phyloP scores from a whole-genome alignment of 2,113 vertebrate genomes.

The Ochotona curzoniae region DNA sequence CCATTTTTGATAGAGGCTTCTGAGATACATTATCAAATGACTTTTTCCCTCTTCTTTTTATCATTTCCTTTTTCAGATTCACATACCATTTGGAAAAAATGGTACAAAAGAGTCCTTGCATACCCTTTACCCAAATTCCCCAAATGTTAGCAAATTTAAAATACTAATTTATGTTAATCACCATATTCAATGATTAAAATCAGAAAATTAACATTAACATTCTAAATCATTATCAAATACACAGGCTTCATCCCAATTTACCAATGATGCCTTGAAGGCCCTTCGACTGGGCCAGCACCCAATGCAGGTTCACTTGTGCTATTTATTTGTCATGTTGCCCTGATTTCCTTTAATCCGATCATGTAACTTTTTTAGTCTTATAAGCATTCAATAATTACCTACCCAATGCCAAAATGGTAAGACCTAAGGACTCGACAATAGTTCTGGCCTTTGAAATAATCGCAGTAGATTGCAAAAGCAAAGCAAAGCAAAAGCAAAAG shows the following conservation, averaged over 20 bases:
- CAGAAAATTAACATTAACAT: conserved; percentile 59
- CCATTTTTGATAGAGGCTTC: conserved; percentile 42
- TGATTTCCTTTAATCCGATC: conserved; percentile 18
- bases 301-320: background rate
- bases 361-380: conserved; percentile 27
- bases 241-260: conserved; percentile 52
- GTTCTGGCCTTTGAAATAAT: background rate
- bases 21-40: conserved; percentile 29
- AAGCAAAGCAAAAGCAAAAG: conserved; percentile 47
- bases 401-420: background rate
- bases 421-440: conserved; percentile 6
- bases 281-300: background rate
- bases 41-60: conserved; percentile 21
- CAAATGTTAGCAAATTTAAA: conserved; percentile 47
- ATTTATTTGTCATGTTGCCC: conserved; percentile 27
- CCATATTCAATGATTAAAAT: conserved; percentile 34
- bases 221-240: conserved; percentile 21
- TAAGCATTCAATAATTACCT: background rate
- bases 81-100: conserved; percentile 28
- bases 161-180: conserved; percentile 48
- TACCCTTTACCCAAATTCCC: background rate
- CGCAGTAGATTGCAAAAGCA: background rate
- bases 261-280: background rate
- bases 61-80: conserved; percentile 36
- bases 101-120: background rate